Base-by-base conservation (phyloP, 2,888 invertebrate genomes). In the Sinelater perroti region DNA sequence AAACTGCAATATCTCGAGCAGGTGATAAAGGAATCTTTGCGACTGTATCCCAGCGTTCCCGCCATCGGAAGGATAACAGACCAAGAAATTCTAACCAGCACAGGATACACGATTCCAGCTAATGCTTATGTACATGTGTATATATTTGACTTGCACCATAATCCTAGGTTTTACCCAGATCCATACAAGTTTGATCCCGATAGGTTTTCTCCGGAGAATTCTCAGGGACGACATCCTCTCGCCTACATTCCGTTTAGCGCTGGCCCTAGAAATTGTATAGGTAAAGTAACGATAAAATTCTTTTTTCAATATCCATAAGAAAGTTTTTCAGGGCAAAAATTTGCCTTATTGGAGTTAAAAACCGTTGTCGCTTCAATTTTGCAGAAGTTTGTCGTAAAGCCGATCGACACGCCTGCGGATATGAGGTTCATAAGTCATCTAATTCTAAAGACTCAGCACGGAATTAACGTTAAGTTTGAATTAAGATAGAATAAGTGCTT, bases 41-140 rank as follows among this genome's bases (percentile, higher is more conserved):
- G 87, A 21, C 71, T 88, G 3, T 88, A 84, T 66, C 87, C 88
- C 1, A 87, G 87, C 60, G 88, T 87, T 3, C 84, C 84, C 14
- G 82, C 85, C 66, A 85, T 88, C 68, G 83, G 83, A 2, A 80
- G 88, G 47, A 8, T 44, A 5, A 35, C 67, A 1, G 68, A 69
- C 5, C 71, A 72, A 47, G 71, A 70, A 28, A 61, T 68, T n/a
- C 17, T 46, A 2, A 69, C 72, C 1, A 59, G 58, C 13, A 56
- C 60, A 17, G 73, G 72, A 14, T 68, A 69, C 26, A 35, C 73
- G 70, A 18, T 88, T 44, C 87, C 88, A 0, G 74, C 76, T 18
- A 79, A 80, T 3, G 73, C 81, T 0, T 72, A 77, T n/a, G 78
- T 84, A 1, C 82, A 82, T 62, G 75, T 88, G 6, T 81, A 83